Conservation (phyloP, 2,113 vertebrate genomes). For the Neodontobutis hainanensis region DNA sequence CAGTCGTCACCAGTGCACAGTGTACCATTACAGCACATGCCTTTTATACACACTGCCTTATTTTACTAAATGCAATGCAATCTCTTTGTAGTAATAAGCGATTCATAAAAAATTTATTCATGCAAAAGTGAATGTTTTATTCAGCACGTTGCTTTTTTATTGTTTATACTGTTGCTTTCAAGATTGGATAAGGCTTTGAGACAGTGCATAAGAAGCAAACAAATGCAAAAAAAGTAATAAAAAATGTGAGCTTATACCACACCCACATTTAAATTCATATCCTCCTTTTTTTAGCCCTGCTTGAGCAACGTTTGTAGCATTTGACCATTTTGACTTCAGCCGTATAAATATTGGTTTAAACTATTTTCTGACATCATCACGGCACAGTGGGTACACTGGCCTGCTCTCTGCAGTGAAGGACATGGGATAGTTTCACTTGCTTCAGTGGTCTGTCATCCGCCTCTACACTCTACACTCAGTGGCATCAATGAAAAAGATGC, state of each 20-base stretch:
- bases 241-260: too few relatives aligned
- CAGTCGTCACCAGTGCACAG: conserved; percentile 26
- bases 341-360: neutral
- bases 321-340: neutral
- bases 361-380: conserved; percentile 10
- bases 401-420: conserved; percentile 26
- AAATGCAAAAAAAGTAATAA: too few relatives aligned
- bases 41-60: conserved; percentile 12
- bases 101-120: too few relatives aligned
- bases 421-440: conserved; percentile 40
- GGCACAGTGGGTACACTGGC: neutral
- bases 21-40: conserved; percentile 34
- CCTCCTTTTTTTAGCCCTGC: neutral
- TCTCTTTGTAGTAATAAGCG: too few relatives aligned
- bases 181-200: too few relatives aligned
- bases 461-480: conserved; percentile 53
- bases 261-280: neutral
- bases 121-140: too few relatives aligned
- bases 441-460: conserved; percentile 54
- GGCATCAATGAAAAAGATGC: conserved; percentile 70
- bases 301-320: neutral
- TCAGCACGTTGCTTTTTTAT: too few relatives aligned
- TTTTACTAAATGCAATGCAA: neutral
- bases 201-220: too few relatives aligned
- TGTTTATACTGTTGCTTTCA: too few relatives aligned